Evolutionary conservation across 2,113 vertebrate genomes (phyloP).

Genomic region (Zosterops pallidus): DNA sequence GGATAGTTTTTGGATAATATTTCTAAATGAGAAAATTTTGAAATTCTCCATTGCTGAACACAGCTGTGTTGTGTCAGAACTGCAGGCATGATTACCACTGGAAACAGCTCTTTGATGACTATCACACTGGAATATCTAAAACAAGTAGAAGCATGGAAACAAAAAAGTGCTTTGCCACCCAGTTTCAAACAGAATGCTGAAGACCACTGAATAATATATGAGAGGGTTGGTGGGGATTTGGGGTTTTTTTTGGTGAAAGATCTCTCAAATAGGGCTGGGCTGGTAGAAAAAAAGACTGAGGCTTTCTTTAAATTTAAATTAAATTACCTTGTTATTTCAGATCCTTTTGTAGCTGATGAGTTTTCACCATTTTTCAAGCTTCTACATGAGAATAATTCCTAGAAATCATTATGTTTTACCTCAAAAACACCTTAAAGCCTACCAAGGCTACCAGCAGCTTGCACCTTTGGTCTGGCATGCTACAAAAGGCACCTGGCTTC

Average conservation of each 20-base stretch:
- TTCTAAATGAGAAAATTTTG: background rate
- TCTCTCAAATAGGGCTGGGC: background rate
- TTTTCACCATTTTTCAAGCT: background rate
- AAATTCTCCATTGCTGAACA: background rate
- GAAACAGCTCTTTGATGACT: slow-evolving; percentile 57
- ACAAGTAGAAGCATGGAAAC: slow-evolving; percentile 62
- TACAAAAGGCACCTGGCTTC: background rate
- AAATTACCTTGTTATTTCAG: background rate
- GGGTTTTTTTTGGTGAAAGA: background rate
- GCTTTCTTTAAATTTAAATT: background rate
- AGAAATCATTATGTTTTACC: slow-evolving; percentile 2
- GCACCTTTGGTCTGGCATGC: background rate
- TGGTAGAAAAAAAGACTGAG: background rate
- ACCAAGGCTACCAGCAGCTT: slow-evolving; percentile 9
- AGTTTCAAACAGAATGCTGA: slow-evolving; percentile 42
- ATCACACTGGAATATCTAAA: slow-evolving; percentile 47
- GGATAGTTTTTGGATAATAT: slow-evolving; percentile 26
- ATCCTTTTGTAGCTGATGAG: background rate
- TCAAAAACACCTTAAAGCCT: background rate
- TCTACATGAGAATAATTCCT: background rate
- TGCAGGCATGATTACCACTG: slow-evolving; percentile 23
- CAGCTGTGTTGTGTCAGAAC: slow-evolving; percentile 62
- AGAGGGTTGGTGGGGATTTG: background rate
- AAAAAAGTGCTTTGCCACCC: slow-evolving; percentile 33
- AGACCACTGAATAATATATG: background rate